Evolutionary conservation across 1,140 invertebrate species (phyloP).

Genomic region (Heliothis subflexa): DNA sequence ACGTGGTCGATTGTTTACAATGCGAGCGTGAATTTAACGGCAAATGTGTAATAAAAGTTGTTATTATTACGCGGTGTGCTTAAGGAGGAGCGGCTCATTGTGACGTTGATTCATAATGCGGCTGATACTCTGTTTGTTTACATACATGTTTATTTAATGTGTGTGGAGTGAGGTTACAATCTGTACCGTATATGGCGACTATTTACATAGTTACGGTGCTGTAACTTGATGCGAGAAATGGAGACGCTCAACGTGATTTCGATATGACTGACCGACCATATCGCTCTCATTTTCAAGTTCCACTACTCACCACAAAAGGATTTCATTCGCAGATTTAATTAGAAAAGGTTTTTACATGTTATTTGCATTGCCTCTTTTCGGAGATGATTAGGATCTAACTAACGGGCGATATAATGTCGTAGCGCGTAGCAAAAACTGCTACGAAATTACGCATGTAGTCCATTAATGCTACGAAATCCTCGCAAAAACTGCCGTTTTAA

Average conservation of each 20-base stretch:
- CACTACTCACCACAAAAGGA: not conserved
- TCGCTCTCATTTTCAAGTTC: not conserved
- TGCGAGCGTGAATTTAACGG: slow-evolving; percentile 68
- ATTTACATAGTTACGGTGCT: slow-evolving; percentile 25
- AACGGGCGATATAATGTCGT: not conserved
- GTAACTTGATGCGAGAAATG: slow-evolving; percentile 17
- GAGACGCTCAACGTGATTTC: slow-evolving; percentile 9
- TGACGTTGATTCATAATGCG: slow-evolving; percentile 45
- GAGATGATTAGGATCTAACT: not conserved
- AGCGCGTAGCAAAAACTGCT: slow-evolving; percentile 20
- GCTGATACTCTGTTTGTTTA: slow-evolving; percentile 33
- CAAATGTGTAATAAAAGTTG: slow-evolving; percentile 70
- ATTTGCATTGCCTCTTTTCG: no score
- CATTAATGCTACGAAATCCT: not conserved
- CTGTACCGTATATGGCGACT: slow-evolving; percentile 20
- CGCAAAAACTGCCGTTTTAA: not conserved
- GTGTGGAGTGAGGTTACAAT: slow-evolving; percentile 27
- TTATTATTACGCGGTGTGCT: slow-evolving; percentile 57
- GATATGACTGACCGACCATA: not conserved
- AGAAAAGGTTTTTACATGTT: not conserved
- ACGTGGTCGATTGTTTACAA: slow-evolving; percentile 73
- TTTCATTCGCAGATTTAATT: not conserved
- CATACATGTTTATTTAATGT: slow-evolving; percentile 41
- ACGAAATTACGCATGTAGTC: not conserved
- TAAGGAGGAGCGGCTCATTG: slow-evolving; percentile 33